These are phyloP conservation scores for Sycobia sp. DNA, from an alignment of 1,140 invertebrate genomes.

Conservation along the genomic window DNA sequence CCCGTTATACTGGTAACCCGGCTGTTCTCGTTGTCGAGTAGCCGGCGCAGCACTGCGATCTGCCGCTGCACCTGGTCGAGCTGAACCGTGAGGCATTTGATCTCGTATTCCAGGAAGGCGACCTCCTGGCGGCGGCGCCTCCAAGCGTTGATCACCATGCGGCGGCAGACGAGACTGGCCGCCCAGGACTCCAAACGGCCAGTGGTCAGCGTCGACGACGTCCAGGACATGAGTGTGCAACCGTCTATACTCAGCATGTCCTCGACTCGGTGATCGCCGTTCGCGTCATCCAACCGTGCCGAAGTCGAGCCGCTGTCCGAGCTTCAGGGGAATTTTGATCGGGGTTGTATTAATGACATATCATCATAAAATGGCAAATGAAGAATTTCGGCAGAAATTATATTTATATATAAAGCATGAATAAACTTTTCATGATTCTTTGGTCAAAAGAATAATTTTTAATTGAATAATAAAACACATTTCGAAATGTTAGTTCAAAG, in stretches of 20 bases:
- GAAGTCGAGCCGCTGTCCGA: slow-evolving; percentile 37
- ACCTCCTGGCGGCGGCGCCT: slow-evolving; percentile 61
- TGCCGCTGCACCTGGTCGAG: slow-evolving; percentile 64
- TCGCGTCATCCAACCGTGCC: slow-evolving; percentile 22
- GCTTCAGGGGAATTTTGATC: slow-evolving; percentile 26
- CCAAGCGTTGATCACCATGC: slow-evolving; percentile 64
- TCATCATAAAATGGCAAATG: no score
- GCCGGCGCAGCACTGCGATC: slow-evolving; percentile 62
- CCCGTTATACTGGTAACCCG: slow-evolving; percentile 61
- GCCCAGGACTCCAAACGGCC: slow-evolving; percentile 38
- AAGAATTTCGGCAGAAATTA: no score
- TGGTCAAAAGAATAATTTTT: no score
- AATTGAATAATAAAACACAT: no score
- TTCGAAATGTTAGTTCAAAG: no score
- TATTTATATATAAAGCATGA: no score
- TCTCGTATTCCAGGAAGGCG: slow-evolving; percentile 25
- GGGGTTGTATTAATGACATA: no score
- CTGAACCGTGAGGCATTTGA: slow-evolving; percentile 18
- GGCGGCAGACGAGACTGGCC: slow-evolving; percentile 57
- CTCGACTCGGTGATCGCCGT: neutral
- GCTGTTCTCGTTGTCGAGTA: slow-evolving; percentile 64
- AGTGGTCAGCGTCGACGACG: neutral
- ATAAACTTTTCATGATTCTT: no score
- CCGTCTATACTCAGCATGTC: neutral
- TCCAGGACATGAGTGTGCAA: neutral